Conservation (phyloP, 2,797 vertebrate species). For the Borostomias antarcticus region DNA sequence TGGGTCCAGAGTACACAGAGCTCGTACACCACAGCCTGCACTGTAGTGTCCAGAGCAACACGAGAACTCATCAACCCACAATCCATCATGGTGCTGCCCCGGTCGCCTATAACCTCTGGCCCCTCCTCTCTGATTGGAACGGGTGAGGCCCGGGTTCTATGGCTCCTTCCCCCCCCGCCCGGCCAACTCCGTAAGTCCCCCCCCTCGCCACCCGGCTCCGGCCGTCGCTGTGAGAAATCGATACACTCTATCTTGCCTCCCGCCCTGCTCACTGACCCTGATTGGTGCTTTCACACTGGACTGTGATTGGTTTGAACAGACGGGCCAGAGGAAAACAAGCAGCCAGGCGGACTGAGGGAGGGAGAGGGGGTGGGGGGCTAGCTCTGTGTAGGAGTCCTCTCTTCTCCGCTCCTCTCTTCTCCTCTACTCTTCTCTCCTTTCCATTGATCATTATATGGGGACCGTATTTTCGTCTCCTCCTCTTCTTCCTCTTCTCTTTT, state of each 20-base stretch:
- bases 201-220: constrained; percentile 64
- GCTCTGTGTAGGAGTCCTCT: constrained; percentile 26
- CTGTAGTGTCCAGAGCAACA: constrained; percentile 41
- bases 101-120: constrained; percentile 82
- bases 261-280: constrained; percentile 86
- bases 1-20: constrained; percentile 2
- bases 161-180: constrained; percentile 42
- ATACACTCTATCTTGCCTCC: constrained; percentile 90
- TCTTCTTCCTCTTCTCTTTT: no score
- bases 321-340: constrained; percentile 81
- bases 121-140: constrained; percentile 75
- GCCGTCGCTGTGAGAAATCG: constrained; percentile 87
- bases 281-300: constrained; percentile 86
- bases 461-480: no score
- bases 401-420: constrained; percentile 25
- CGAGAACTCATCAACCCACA: constrained; percentile 80
- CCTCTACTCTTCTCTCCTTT: constrained; percentile 24
- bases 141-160: no score
- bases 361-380: constrained; percentile 18
- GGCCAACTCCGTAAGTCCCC: constrained; percentile 35
- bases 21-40: background rate
- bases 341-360: constrained; percentile 53
- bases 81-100: constrained; percentile 86
- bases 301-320: constrained; percentile 88
- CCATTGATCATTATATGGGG: no score